Conservation (phyloP, 2,888 invertebrate genomes). For the Melipona bicolor region DNA sequence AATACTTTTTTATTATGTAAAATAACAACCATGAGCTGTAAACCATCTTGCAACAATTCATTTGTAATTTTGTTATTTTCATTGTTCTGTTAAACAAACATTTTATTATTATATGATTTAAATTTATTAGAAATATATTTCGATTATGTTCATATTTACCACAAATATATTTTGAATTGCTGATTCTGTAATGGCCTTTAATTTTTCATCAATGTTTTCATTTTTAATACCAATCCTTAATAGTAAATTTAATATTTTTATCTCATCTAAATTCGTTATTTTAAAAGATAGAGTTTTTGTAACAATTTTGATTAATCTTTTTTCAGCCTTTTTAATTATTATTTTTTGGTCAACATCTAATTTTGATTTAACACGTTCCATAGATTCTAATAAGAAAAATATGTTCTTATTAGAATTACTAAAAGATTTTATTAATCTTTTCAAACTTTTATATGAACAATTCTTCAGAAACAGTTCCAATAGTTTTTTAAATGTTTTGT, state of each 20-base stretch:
- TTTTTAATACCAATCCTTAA: constrained; percentile 67
- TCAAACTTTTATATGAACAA: constrained; percentile 59
- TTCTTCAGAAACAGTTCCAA: constrained; percentile 72
- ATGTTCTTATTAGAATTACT: constrained; percentile 24
- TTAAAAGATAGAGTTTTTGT: constrained; percentile 60
- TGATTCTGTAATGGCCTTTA: constrained; percentile 63
- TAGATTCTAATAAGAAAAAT: constrained; percentile 71
- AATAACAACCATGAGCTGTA: constrained; percentile 68
- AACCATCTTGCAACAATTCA: constrained; percentile 65
- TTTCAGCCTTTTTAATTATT: constrained; percentile 70
- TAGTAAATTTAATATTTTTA: constrained; percentile 72
- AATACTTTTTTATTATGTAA: constrained; percentile 70
- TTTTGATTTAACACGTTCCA: constrained; percentile 72
- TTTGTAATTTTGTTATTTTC: constrained; percentile 30
- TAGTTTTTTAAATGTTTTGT: constrained; percentile 62
- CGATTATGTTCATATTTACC: constrained; percentile 59
- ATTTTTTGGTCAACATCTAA: constrained; percentile 66
- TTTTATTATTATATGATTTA: constrained; percentile 5
- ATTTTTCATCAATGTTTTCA: constrained; percentile 62
- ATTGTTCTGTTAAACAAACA: constrained; percentile 53
- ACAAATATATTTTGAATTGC: constrained; percentile 66
- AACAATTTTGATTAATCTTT: constrained; percentile 70
- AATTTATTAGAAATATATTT: neutral
- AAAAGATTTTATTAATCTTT: constrained; percentile 58
- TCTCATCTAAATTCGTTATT: constrained; percentile 62